Base-by-base conservation (phyloP, 1,140 invertebrate species). In the Drosophila nannoptera region DNA sequence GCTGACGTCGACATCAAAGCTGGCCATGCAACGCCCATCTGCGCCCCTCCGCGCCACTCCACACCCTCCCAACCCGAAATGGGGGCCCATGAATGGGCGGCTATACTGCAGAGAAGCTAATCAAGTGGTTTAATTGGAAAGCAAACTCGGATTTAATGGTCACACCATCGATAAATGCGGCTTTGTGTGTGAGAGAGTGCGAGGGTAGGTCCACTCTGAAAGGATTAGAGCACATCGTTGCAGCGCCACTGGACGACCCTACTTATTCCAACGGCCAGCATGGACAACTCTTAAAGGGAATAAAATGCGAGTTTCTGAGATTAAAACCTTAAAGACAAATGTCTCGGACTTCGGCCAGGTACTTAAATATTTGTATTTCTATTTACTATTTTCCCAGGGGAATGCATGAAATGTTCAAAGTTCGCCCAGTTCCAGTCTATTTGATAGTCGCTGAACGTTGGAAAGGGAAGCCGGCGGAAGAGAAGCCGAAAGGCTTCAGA, bases 121-220 rank as follows among this genome's bases (percentile, higher is more conserved):
- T 84, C 80, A 84, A 84, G 66, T 86, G 80, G 80, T 70, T 80
- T 84, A 84, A 86, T 84, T 84, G 81, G 81, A 86, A 86, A 86
- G 69, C 80, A 80, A 84, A 84, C 81, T 86, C 71, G 66, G 60
- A 77, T 84, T 84, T 84, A 83, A 83, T 80, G 83, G 65, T 65
- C 76, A 73, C 52, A 70, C 66, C 76, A 84, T 83, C 75, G 73
- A 69, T 65, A 67, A 84, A 63, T 63, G 5, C 12, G 9, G 31
- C 4, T 31, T 11, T 54, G 49, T 53, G 14, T 43, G 12, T 7
- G 14, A 9, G 22, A n/a, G 7, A 38, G 35, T 52, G 65, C 55
- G 65, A 45, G 32, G 48, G 50, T 14, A 22, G 22, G 40, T 54
- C 56, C 43, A 74, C 61, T 53, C 49, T 60, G 42, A 75, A 59